These are phyloP conservation scores for Patella pellucida DNA, from an alignment of 2,888 invertebrate species.

Conservation along the genomic window DNA sequence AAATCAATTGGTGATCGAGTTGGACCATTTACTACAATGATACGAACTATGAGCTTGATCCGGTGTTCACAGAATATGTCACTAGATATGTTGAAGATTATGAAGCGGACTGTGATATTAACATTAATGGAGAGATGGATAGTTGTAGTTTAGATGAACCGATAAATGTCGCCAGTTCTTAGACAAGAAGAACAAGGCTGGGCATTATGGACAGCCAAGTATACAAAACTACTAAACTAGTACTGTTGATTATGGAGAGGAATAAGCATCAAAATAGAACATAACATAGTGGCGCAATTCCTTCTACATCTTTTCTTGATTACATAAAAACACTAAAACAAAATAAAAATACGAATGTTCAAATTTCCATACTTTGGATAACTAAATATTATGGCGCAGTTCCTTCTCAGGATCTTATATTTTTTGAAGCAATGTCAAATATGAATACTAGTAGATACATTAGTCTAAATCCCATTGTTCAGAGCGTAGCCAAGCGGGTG, in stretches of 20 bases:
- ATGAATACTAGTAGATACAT: not conserved
- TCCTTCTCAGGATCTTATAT: not conserved
- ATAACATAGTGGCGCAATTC: slow-evolving; percentile 1
- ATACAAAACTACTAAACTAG: not conserved
- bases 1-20: too few relatives aligned
- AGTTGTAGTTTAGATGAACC: too few relatives aligned
- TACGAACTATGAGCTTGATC: too few relatives aligned
- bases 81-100: too few relatives aligned
- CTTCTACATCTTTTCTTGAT: not conserved
- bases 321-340: not conserved
- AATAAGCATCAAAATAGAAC: not conserved
- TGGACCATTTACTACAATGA: too few relatives aligned
- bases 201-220: too few relatives aligned
- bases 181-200: too few relatives aligned
- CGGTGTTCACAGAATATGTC: too few relatives aligned
- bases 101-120: too few relatives aligned
- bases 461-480: not conserved
- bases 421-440: not conserved
- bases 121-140: too few relatives aligned
- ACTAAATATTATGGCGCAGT: not conserved
- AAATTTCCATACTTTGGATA: not conserved
- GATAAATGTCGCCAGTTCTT: too few relatives aligned
- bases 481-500: slow-evolving; percentile 2
- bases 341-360: not conserved
- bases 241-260: not conserved